Percentiles rank a stretch among this genome's conserved stretches.
These are phyloP conservation scores for Aphis craccivora DNA, from an alignment of 1,140 invertebrate genomes.

Conservation along the genomic window DNA sequence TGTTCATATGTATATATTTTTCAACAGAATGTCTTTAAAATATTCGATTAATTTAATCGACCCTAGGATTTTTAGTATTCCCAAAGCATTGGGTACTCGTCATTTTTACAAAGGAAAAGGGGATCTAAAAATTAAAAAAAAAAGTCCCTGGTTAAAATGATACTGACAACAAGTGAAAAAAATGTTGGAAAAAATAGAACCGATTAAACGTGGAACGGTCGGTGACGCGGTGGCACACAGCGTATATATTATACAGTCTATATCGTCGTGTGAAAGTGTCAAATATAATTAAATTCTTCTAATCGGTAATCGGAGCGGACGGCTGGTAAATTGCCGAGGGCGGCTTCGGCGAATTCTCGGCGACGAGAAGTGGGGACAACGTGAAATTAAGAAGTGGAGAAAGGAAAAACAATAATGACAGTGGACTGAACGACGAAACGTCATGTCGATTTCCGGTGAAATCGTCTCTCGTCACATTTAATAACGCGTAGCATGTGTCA, in stretches of 20 bases:
- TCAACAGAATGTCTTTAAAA: no score
- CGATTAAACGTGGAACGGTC: not conserved
- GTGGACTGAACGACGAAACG: not conserved
- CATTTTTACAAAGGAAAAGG: no score
- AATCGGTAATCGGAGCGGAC: constrained; percentile 39
- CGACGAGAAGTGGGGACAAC: not conserved
- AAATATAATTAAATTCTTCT: constrained; percentile 52
- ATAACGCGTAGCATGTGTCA: constrained; percentile 6
- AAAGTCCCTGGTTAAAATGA: no score
- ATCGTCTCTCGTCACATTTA: not conserved
- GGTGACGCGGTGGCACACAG: no score
- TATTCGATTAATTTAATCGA: no score
- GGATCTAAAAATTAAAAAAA: no score
- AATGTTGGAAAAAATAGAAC: not conserved
- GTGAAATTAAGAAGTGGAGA: constrained; percentile 24
- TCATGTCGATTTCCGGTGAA: not conserved
- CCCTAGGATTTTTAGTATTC: no score
- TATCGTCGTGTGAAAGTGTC: constrained; percentile 10
- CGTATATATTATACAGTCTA: not conserved
- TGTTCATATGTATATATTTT: no score
- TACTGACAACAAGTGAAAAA: not conserved
- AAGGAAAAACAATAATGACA: constrained; percentile 39
- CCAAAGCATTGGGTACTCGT: no score
- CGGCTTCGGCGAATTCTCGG: no score
- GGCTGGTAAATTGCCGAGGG: constrained; percentile 41